These are phyloP conservation scores for Coelopa pilipes DNA, from an alignment of 2,888 invertebrate species.

Conservation along the genomic window DNA sequence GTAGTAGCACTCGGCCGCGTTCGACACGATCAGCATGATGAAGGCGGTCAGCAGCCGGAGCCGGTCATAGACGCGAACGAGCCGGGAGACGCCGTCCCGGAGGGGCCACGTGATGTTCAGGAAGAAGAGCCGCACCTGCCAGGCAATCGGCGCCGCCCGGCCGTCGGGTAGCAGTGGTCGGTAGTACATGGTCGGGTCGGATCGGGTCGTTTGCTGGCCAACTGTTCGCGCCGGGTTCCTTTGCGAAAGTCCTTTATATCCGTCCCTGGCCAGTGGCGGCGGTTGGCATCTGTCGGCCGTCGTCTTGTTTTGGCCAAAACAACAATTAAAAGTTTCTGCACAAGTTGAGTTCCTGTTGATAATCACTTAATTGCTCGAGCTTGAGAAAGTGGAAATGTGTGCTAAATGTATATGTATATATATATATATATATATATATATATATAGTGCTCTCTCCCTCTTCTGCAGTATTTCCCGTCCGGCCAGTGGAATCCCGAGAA, in stretches of 20 bases:
- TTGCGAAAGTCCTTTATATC: not conserved
- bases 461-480: too few relatives aligned
- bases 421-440: too few relatives aligned
- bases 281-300: not conserved
- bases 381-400: conserved; percentile 9
- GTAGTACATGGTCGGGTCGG: conserved; percentile 38
- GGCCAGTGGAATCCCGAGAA: too few relatives aligned
- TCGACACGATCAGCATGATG: conserved; percentile 37
- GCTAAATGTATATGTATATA: too few relatives aligned
- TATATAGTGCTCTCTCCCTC: too few relatives aligned
- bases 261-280: not conserved
- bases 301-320: conserved; percentile 29
- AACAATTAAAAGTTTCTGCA: conserved; percentile 29
- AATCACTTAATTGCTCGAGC: conserved; percentile 10
- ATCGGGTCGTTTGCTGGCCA: not conserved
- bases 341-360: conserved; percentile 31
- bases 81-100: conserved; percentile 30
- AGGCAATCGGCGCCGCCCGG: conserved; percentile 40
- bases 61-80: conserved; percentile 35
- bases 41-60: conserved; percentile 34
- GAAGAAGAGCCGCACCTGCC: conserved; percentile 44
- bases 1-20: conserved; percentile 42
- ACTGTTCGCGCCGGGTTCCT: not conserved
- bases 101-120: conserved; percentile 43
- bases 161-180: conserved; percentile 43